phyloP scores from a whole-genome alignment of 2,888 invertebrate species.

The Drosophila greeni region DNA sequence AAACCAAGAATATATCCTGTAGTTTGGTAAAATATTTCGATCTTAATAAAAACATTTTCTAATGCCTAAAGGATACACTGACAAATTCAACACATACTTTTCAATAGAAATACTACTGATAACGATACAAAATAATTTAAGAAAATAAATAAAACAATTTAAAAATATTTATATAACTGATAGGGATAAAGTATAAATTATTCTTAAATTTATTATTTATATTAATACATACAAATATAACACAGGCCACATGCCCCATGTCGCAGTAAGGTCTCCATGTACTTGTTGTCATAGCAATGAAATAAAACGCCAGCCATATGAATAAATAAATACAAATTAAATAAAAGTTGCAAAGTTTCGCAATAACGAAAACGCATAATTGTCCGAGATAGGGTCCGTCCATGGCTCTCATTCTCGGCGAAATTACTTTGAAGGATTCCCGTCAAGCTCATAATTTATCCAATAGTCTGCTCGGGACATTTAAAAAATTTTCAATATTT shows the following conservation, averaged over 20 bases:
- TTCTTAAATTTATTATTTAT: not conserved
- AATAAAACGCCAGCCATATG: constrained; percentile 54
- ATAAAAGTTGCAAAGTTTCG: constrained; percentile 52
- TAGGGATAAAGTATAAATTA: no score
- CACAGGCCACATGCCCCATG: not conserved
- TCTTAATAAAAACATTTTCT: not conserved
- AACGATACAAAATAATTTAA: no score
- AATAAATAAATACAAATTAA: constrained; percentile 63
- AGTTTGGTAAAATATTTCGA: not conserved
- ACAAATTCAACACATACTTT: no score
- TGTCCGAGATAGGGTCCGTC: constrained; percentile 37
- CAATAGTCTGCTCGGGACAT: constrained; percentile 46
- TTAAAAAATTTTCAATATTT: constrained; percentile 52
- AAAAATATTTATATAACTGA: no score
- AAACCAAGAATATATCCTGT: not conserved
- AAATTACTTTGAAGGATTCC: constrained; percentile 7
- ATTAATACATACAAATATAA: not conserved
- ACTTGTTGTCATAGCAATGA: constrained; percentile 40
- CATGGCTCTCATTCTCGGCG: constrained; percentile 6
- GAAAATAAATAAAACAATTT: no score
- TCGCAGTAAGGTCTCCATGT: constrained; percentile 11
- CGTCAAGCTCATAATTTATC: constrained; percentile 38
- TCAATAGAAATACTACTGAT: no score
- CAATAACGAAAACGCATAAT: constrained; percentile 49
- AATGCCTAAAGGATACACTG: no score